These are phyloP conservation scores for Paralvinella palmiformis DNA, from an alignment of 1,140 invertebrate genomes.

Conservation along the genomic window DNA sequence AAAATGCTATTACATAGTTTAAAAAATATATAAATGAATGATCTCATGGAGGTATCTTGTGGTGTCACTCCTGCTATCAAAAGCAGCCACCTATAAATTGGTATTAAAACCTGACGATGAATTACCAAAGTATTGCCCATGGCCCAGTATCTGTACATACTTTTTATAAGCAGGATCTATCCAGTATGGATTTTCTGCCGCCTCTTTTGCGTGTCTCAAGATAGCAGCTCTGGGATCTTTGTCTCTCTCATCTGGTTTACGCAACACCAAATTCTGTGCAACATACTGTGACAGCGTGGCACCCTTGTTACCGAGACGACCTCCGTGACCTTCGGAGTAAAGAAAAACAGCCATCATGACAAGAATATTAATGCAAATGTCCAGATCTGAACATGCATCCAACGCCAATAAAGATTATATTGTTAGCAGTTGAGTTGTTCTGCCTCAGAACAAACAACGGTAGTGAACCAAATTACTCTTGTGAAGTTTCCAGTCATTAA, in stretches of 20 bases:
- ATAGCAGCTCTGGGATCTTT: conserved; percentile 95
- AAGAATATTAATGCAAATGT: too few relatives aligned
- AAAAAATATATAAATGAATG: too few relatives aligned
- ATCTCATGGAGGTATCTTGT: too few relatives aligned
- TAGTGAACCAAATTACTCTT: too few relatives aligned
- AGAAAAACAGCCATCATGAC: too few relatives aligned
- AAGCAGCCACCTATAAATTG: not conserved
- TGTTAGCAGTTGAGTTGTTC: too few relatives aligned
- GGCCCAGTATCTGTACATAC: conserved; percentile 27
- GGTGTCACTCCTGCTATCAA: not conserved
- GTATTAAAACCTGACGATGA: not conserved
- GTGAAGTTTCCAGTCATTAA: too few relatives aligned
- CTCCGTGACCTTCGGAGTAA: conserved; percentile 74
- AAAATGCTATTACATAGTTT: too few relatives aligned
- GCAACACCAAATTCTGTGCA: conserved; percentile 84
- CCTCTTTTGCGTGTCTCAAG: conserved; percentile 92
- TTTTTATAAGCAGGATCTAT: conserved; percentile 46
- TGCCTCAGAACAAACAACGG: too few relatives aligned
- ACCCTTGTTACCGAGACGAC: conserved; percentile 89
- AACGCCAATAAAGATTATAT: too few relatives aligned
- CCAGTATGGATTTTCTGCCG: conserved; percentile 95
- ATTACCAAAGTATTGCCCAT: too few relatives aligned
- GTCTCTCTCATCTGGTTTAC: conserved; percentile 87
- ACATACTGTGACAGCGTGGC: conserved; percentile 96
- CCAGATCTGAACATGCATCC: too few relatives aligned